Percentiles rank a stretch among this genome's conserved stretches.
Evolutionary conservation across 2,113 vertebrate genomes (phyloP).

Genomic region (Sorex araneus): DNA sequence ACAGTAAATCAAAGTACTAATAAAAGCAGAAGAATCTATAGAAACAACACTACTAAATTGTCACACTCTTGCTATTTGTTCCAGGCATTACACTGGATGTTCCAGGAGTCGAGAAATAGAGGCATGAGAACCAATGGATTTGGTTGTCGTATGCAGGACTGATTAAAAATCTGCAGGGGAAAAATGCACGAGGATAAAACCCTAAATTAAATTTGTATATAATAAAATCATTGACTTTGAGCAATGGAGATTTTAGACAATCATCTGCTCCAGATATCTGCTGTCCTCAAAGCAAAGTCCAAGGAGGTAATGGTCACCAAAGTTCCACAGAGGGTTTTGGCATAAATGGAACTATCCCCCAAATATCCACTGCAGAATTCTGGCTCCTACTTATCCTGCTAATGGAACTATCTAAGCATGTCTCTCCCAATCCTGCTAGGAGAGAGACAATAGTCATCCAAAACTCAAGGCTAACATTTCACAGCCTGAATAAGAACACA

Average conservation of each 20-base stretch:
- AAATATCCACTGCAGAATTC: background rate
- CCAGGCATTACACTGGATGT: background rate
- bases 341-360: background rate
- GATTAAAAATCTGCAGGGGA: conserved; percentile 18
- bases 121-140: background rate
- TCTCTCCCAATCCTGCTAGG: background rate
- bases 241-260: conserved; percentile 1
- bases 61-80: background rate
- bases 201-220: background rate
- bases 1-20: conserved; percentile 3
- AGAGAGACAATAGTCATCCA: background rate
- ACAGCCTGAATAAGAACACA: background rate
- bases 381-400: background rate
- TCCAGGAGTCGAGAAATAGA: conserved; percentile 36
- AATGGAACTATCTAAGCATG: background rate
- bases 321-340: background rate
- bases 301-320: background rate
- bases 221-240: conserved; percentile 38
- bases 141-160: background rate
- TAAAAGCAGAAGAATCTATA: conserved; percentile 34
- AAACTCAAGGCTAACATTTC: conserved; percentile 42
- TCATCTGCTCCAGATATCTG: background rate
- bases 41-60: conserved; percentile 4
- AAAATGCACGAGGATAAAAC: conserved; percentile 32
- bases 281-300: background rate